These are phyloP conservation scores for Diorhabda elongata DNA, from an alignment of 1,140 invertebrate genomes.

Conservation along the genomic window DNA sequence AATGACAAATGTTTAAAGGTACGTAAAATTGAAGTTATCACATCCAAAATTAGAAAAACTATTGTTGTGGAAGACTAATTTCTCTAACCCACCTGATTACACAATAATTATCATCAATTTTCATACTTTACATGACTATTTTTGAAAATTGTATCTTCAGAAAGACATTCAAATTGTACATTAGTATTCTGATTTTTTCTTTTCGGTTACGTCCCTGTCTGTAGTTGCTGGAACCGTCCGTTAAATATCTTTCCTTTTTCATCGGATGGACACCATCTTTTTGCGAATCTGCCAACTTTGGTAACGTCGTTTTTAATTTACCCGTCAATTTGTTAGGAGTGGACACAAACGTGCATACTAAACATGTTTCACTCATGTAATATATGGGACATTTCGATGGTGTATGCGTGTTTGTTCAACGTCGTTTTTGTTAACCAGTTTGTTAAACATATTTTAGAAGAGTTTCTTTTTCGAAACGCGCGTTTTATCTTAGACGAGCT, in stretches of 20 bases:
- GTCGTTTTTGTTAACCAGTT: not conserved
- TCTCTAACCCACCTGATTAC: no score
- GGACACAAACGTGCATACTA: not conserved
- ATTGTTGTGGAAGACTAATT: no score
- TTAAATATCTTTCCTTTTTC: slow-evolving; percentile 1
- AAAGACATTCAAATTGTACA: no score
- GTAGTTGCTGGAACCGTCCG: not conserved
- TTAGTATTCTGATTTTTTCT: not conserved
- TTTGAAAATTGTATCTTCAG: no score
- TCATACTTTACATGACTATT: no score
- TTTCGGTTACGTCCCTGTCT: not conserved
- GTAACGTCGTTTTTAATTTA: slow-evolving; percentile 3
- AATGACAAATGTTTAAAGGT: no score
- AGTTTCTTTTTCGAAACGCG: no score
- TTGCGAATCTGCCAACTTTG: slow-evolving; percentile 1
- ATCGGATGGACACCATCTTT: not conserved
- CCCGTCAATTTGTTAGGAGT: not conserved
- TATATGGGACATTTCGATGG: not conserved
- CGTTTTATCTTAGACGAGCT: no score
- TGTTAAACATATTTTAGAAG: not conserved
- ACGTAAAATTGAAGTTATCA: no score
- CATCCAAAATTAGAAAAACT: no score
- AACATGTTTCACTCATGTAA: not conserved
- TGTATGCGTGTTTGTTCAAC: not conserved
- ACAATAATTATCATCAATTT: no score